Conservation (phyloP, 2,888 invertebrate species). For the Mythimna ferrago region DNA sequence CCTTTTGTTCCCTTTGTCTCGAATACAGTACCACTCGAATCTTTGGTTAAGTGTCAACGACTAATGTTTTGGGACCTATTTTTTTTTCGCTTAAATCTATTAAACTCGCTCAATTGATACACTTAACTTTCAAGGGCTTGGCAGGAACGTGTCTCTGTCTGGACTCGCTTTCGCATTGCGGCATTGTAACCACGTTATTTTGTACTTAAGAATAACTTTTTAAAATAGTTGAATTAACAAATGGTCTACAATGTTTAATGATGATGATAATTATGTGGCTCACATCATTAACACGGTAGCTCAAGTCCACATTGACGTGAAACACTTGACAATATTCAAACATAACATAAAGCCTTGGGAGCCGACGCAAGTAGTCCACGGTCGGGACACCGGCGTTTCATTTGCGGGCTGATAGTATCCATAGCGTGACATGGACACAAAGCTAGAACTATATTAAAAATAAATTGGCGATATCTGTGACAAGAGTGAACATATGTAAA, state of each 20-base stretch:
- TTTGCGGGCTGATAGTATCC: slow-evolving; percentile 21
- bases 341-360: slow-evolving; percentile 4
- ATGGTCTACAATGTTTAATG: background rate
- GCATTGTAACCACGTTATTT: background rate
- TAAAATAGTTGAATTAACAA: background rate
- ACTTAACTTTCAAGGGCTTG: background rate
- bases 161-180: slow-evolving; percentile 29
- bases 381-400: slow-evolving; percentile 14
- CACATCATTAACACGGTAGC: slow-evolving; percentile 20
- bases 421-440: slow-evolving; percentile 31
- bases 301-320: slow-evolving; percentile 10
- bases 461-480: slow-evolving; percentile 62
- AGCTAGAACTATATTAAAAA: slow-evolving; percentile 55
- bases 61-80: slow-evolving; percentile 62
- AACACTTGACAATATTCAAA: slow-evolving; percentile 35
- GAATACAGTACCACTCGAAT: slow-evolving; percentile 67
- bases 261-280: slow-evolving; percentile 19
- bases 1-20: slow-evolving; percentile 81
- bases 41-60: slow-evolving; percentile 65
- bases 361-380: background rate
- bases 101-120: background rate
- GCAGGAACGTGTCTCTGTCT: background rate
- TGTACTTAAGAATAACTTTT: background rate
- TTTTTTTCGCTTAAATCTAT: slow-evolving; percentile 42
- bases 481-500: slow-evolving; percentile 72